Evolutionary conservation across 1,140 invertebrate genomes (phyloP).

Genomic region (Apocrypta bakeri): DNA sequence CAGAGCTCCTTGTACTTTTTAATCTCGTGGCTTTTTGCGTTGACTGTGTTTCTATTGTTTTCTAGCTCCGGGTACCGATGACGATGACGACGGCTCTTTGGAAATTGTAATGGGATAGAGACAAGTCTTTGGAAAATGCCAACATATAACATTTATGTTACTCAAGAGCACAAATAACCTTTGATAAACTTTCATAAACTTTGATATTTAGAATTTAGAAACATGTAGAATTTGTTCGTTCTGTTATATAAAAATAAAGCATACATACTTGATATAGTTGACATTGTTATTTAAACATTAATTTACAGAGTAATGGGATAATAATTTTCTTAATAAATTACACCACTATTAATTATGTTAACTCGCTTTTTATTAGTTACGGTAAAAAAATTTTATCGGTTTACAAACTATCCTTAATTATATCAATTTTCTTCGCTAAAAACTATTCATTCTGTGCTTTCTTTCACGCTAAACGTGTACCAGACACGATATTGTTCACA

Average conservation of each 20-base stretch:
- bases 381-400: conserved; percentile 21
- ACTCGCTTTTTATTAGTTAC: conserved; percentile 8
- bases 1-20: not conserved
- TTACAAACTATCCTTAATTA: conserved; percentile 18
- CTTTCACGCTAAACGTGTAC: conserved; percentile 15
- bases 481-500: conserved; percentile 33
- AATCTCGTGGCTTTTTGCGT: not conserved
- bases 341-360: not conserved
- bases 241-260: not conserved
- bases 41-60: not conserved
- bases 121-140: not conserved
- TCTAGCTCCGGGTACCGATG: not conserved
- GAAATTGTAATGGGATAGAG: conserved; percentile 15
- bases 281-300: not conserved
- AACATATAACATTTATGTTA: not conserved
- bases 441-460: not conserved
- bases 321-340: not conserved
- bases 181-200: not conserved
- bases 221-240: not conserved
- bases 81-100: conserved; percentile 6
- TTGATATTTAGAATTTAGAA: not conserved
- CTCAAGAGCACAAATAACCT: no score
- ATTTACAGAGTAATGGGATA: not conserved
- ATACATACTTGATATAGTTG: not conserved
- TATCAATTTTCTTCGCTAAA: not conserved